These are phyloP conservation scores for Cheirogaleus major DNA, from an alignment of 2,797 vertebrate genomes.

Conservation along the genomic window DNA sequence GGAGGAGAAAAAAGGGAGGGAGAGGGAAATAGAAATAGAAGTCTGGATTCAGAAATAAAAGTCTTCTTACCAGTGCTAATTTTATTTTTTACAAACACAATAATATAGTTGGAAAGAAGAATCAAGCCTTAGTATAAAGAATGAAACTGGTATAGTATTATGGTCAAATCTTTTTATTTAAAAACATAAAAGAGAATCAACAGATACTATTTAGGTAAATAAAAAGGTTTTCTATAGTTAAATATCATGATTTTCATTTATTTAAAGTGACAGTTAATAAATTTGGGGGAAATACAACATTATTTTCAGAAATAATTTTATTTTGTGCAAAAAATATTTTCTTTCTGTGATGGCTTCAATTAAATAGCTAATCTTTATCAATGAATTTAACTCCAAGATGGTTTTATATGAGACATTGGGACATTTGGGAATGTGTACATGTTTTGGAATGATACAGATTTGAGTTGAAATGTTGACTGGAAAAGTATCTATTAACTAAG, in stretches of 20 bases:
- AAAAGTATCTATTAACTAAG: neutral
- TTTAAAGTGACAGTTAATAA: neutral
- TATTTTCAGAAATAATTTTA: neutral
- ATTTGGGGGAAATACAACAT: neutral
- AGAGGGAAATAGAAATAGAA: neutral
- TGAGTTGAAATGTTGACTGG: neutral
- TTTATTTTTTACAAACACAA: neutral
- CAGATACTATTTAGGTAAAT: neutral
- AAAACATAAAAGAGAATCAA: neutral
- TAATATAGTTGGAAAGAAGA: neutral
- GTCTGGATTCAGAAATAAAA: neutral
- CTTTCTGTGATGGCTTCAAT: neutral
- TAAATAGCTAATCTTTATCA: neutral
- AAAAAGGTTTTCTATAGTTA: neutral
- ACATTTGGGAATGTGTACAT: neutral
- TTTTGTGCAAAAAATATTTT: neutral
- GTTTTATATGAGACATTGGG: accelerated
- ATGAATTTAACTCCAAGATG: neutral
- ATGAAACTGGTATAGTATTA: neutral
- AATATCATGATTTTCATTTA: neutral
- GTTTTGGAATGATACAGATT: neutral
- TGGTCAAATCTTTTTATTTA: neutral
- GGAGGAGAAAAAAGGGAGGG: neutral
- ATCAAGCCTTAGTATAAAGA: neutral
- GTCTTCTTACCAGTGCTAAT: neutral